phyloP scores from a whole-genome alignment of 2,113 vertebrate genomes.

The Opisthocomus hoazin region DNA sequence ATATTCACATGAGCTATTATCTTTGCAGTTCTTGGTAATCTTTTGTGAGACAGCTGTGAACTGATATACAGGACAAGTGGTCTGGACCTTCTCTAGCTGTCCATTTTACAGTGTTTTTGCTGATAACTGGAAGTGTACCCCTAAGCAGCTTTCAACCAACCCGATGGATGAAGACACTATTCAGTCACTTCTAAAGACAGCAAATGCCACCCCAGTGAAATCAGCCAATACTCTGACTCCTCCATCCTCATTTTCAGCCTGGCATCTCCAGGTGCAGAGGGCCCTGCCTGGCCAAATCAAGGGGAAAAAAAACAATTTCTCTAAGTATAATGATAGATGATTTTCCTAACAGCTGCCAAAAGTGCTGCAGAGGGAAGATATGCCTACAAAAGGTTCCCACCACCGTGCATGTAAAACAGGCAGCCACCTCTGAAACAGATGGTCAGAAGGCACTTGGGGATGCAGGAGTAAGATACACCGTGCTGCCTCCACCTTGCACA shows the following conservation, averaged over 20 bases:
- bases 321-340: rapidly evolving
- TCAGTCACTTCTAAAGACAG: not conserved
- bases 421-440: rapidly evolving
- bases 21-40: not conserved
- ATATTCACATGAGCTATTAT: not conserved
- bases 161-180: not conserved
- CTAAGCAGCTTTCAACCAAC: not conserved
- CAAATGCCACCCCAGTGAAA: not conserved
- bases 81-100: not conserved
- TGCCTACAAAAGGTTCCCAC: not conserved
- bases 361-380: not conserved
- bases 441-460: too few relatives aligned
- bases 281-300: not conserved
- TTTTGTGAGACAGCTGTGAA: not conserved
- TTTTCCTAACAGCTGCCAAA: not conserved
- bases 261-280: not conserved
- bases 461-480: not conserved
- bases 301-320: not conserved
- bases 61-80: not conserved
- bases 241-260: not conserved
- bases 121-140: not conserved
- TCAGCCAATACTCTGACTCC: not conserved
- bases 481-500: not conserved
- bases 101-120: not conserved
- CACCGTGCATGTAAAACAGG: not conserved